Conservation (phyloP, 2,113 vertebrate species). For the Lepisosteus osseus region DNA sequence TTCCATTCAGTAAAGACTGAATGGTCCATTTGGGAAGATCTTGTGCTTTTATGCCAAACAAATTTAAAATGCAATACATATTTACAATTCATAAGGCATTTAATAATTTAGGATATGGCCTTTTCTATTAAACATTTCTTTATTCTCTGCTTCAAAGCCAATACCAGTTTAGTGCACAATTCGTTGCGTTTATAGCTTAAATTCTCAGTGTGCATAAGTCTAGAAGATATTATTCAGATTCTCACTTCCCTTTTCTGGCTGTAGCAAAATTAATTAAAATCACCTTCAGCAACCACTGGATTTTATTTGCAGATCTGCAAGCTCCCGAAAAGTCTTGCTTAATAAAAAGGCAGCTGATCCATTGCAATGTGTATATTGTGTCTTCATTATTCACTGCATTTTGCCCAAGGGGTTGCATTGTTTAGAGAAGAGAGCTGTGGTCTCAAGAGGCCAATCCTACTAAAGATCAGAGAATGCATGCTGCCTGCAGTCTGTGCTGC, state of each 20-base stretch:
- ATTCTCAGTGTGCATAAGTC: too few relatives aligned
- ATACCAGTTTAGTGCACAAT: too few relatives aligned
- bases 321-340: constrained; percentile 25
- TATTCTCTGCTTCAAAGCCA: too few relatives aligned
- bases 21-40: too few relatives aligned
- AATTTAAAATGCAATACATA: too few relatives aligned
- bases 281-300: constrained; percentile 21
- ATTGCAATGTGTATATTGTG: constrained; percentile 39
- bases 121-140: too few relatives aligned
- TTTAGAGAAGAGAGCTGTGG: constrained; percentile 38
- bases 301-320: constrained; percentile 15
- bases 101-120: too few relatives aligned
- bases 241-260: background rate
- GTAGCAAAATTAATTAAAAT: constrained; percentile 40
- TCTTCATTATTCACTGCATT: constrained; percentile 55
- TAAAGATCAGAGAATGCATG: constrained; percentile 30
- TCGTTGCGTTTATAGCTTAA: too few relatives aligned
- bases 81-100: too few relatives aligned
- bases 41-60: too few relatives aligned
- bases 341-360: constrained; percentile 30
- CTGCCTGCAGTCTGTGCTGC: constrained; percentile 17
- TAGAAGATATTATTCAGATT: background rate
- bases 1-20: too few relatives aligned
- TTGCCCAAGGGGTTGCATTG: constrained; percentile 38
- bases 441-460: constrained; percentile 33